phyloP scores from a whole-genome alignment of 2,888 invertebrate genomes.

The Steinernema carpocapsae region DNA sequence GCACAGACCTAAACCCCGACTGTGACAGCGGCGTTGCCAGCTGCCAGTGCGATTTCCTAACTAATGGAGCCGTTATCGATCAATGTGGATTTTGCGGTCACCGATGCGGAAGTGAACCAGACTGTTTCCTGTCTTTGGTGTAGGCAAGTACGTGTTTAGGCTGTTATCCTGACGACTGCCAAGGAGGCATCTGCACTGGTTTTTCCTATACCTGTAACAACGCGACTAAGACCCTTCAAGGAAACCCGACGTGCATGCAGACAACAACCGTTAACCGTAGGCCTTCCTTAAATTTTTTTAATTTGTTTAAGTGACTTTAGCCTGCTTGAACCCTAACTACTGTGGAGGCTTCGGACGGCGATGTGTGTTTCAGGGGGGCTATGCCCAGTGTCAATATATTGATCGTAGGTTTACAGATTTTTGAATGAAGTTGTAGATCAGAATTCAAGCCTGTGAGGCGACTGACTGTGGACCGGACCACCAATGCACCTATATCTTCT shows the following conservation, averaged over 20 bases:
- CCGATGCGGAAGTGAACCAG: background rate
- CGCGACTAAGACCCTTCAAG: background rate
- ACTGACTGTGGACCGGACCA: background rate
- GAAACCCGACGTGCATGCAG: background rate
- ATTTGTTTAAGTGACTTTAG: background rate
- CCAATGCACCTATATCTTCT: constrained; percentile 10
- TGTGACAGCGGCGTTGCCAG: background rate
- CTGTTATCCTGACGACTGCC: background rate
- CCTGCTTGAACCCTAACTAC: background rate
- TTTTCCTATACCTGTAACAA: constrained; percentile 3
- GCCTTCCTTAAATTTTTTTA: no score
- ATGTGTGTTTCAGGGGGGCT: background rate
- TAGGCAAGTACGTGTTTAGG: background rate
- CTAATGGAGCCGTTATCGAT: constrained; percentile 10
- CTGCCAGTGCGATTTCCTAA: constrained; percentile 1
- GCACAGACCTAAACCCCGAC: background rate
- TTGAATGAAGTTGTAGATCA: background rate
- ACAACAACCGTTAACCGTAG: background rate
- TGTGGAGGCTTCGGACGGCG: background rate
- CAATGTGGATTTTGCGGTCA: background rate
- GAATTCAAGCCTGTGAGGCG: background rate
- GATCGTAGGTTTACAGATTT: background rate
- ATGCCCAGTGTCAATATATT: background rate
- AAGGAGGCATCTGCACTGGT: constrained; percentile 5
- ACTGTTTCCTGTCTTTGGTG: background rate